phyloP scores from a whole-genome alignment of 2,113 vertebrate species.

The Burhinus bistriatus region DNA sequence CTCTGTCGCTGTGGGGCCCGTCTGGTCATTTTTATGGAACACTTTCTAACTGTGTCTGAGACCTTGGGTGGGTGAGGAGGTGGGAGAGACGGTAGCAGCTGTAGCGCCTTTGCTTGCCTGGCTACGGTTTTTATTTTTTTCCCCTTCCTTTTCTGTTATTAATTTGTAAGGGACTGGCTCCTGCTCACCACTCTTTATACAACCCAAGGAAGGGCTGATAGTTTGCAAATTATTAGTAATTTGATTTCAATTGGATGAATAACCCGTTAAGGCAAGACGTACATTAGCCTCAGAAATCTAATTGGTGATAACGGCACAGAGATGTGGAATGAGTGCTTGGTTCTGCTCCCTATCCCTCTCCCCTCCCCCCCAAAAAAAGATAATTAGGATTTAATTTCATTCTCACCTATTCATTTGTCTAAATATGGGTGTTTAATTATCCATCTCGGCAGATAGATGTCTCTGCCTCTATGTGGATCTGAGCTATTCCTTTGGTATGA shows the following conservation, averaged over 20 bases:
- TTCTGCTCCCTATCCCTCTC: background rate
- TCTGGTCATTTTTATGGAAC: background rate
- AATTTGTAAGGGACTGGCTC: background rate
- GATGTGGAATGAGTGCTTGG: background rate
- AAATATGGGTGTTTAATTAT: constrained; percentile 58
- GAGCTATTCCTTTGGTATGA: background rate
- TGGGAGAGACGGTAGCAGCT: background rate
- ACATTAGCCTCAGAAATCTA: constrained; percentile 35
- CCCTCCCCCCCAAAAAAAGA: background rate
- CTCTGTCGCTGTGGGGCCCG: background rate
- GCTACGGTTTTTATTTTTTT: background rate
- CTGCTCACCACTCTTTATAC: background rate
- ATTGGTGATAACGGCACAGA: constrained; percentile 10
- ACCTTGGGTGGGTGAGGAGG: background rate
- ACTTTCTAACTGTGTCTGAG: background rate
- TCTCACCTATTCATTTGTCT: constrained; percentile 40
- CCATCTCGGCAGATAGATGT: background rate
- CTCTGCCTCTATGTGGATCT: background rate
- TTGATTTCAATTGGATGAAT: constrained; percentile 79
- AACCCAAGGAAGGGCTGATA: constrained; percentile 68
- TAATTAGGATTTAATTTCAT: constrained; percentile 21
- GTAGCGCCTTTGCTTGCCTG: background rate
- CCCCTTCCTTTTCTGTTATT: background rate
- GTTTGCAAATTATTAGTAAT: constrained; percentile 85
- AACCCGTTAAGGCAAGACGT: constrained; percentile 62